Conservation (phyloP, 2,888 invertebrate genomes). For the Pteria penguin region DNA sequence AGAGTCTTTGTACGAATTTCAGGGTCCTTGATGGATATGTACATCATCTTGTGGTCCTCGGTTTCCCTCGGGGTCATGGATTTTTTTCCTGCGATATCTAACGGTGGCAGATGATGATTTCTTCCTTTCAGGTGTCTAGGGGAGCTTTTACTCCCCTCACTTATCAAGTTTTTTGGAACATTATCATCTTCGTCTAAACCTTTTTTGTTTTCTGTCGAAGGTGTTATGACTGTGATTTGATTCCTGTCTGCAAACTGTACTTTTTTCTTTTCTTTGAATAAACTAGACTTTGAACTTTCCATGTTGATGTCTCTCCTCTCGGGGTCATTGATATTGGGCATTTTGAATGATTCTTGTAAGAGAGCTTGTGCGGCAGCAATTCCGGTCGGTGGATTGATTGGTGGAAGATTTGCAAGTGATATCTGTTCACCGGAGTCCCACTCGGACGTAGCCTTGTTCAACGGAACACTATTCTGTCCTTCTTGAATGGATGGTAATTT, state of each 20-base stretch:
- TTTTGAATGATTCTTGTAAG: conserved; percentile 50
- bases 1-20: conserved; percentile 60
- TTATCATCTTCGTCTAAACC: not conserved
- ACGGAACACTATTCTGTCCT: not conserved
- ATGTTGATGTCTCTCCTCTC: conserved; percentile 55
- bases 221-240: conserved; percentile 14
- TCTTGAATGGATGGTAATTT: conserved; percentile 53
- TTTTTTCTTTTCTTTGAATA: conserved; percentile 39
- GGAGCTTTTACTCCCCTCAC: not conserved
- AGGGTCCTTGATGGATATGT: conserved; percentile 57
- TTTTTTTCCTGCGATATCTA: conserved; percentile 3
- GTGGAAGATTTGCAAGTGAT: conserved; percentile 35
- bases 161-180: conserved; percentile 24
- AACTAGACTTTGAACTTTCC: not conserved
- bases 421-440: conserved; percentile 62
- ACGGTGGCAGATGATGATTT: conserved; percentile 18
- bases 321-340: conserved; percentile 60
- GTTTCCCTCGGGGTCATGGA: conserved; percentile 48
- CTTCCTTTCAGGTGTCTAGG: not conserved
- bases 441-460: conserved; percentile 42
- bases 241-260: conserved; percentile 36
- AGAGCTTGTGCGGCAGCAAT: conserved; percentile 53
- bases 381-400: conserved; percentile 54
- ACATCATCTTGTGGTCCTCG: conserved; percentile 60
- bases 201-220: not conserved